Conservation (phyloP, 2,113 vertebrate species). For the Dunckerocampus dactyliophorus region DNA sequence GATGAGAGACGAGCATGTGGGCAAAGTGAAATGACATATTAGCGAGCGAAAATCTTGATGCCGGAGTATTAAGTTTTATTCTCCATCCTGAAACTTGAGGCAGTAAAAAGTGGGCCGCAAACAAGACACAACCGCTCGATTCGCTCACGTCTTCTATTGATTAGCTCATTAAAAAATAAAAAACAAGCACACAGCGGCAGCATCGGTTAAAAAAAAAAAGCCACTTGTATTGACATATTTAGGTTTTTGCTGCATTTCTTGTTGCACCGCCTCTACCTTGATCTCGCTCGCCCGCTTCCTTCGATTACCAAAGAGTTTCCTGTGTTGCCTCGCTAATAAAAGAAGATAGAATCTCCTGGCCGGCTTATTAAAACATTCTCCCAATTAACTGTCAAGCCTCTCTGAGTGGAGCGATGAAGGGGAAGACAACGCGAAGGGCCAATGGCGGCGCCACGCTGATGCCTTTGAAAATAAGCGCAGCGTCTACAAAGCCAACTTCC, state of each 20-base stretch:
- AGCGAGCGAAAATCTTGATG: too few relatives aligned
- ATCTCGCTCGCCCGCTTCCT: neutral
- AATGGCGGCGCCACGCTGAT: neutral
- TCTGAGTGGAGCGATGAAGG: neutral
- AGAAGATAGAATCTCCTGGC: conserved; percentile 44
- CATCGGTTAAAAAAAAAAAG: conserved; percentile 10
- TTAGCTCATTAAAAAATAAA: conserved; percentile 52
- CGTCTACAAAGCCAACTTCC: neutral
- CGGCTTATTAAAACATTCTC: conserved; percentile 52
- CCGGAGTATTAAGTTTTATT: too few relatives aligned
- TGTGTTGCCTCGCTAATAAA: conserved; percentile 42
- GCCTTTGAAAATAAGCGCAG: neutral
- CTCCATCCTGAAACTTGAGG: too few relatives aligned
- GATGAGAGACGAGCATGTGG: too few relatives aligned
- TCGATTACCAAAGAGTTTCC: conserved; percentile 2
- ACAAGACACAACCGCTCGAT: conserved; percentile 21
- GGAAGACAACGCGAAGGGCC: neutral
- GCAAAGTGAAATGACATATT: neutral
- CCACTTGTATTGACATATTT: conserved; percentile 7
- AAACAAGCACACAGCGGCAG: conserved; percentile 4
- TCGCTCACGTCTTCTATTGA: conserved; percentile 44
- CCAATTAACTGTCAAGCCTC: conserved; percentile 42
- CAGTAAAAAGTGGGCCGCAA: conserved; percentile 15
- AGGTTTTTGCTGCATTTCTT: neutral
- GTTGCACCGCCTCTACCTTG: neutral